Conservation (phyloP, 2,888 invertebrate species). For the Macrophya alboannulata region DNA sequence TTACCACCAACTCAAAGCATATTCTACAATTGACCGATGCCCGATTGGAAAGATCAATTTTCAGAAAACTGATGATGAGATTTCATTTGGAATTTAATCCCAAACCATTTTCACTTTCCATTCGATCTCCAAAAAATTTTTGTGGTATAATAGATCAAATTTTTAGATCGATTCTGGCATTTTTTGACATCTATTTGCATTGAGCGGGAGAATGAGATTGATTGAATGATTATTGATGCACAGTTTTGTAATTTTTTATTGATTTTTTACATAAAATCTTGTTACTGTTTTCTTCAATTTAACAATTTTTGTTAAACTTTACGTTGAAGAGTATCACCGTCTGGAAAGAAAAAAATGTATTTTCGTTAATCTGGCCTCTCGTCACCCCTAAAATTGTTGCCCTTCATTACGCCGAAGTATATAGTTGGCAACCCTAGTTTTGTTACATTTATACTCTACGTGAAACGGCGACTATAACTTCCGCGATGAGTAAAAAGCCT, state of each 20-base stretch:
- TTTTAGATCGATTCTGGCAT: neutral
- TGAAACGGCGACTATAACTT: constrained; percentile 46
- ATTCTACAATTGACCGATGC: neutral
- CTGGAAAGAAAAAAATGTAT: constrained; percentile 1
- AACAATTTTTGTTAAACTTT: neutral
- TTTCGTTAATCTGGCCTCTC: constrained; percentile 28
- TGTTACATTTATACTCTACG: constrained; percentile 39
- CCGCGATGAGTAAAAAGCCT: constrained; percentile 30
- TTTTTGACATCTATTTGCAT: neutral
- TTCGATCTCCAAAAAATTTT: neutral
- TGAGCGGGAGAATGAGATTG: neutral
- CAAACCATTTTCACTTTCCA: neutral
- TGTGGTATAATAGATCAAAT: neutral
- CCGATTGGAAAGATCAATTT: neutral
- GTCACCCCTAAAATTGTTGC: constrained; percentile 29
- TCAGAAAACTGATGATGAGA: neutral
- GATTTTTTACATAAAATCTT: neutral
- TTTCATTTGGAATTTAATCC: neutral
- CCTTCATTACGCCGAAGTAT: constrained; percentile 24
- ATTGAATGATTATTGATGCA: neutral
- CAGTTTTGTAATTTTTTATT: too few relatives aligned
- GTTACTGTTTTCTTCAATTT: neutral
- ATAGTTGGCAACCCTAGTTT: constrained; percentile 38
- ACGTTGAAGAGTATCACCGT: neutral
- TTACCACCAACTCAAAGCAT: constrained; percentile 2